phyloP scores from a whole-genome alignment of 2,888 invertebrate genomes.

The Scaptomyza tumidula region DNA sequence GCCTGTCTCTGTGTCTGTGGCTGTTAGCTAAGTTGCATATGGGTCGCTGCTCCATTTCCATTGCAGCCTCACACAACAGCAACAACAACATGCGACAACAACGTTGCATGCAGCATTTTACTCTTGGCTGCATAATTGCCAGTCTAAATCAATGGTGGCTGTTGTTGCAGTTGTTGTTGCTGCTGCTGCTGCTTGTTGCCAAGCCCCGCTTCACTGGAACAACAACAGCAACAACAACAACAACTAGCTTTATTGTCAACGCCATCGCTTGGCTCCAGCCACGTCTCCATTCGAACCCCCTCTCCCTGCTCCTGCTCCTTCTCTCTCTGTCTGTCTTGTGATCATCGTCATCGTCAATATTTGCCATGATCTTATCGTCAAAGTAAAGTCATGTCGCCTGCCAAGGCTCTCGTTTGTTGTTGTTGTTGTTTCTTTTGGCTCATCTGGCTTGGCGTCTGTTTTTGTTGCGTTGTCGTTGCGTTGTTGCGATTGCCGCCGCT shows the following conservation, averaged over 20 bases:
- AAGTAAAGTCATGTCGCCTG: slow-evolving; percentile 75
- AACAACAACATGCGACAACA: slow-evolving; percentile 36
- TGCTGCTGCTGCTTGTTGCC: slow-evolving; percentile 41
- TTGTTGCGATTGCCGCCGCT: slow-evolving; percentile 40
- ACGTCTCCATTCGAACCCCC: slow-evolving; percentile 16
- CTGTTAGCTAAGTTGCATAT: slow-evolving; percentile 52
- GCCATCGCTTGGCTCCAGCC: slow-evolving; percentile 51
- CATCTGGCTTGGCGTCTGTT: slow-evolving; percentile 31
- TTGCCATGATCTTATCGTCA: slow-evolving; percentile 80
- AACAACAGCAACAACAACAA: slow-evolving; percentile 11
- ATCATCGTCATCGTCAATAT: slow-evolving; percentile 67
- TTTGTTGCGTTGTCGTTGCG: slow-evolving; percentile 3
- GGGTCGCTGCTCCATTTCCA: slow-evolving; percentile 71
- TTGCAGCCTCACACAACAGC: slow-evolving; percentile 46
- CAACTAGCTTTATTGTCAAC: slow-evolving; percentile 51
- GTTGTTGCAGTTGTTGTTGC: slow-evolving; percentile 29
- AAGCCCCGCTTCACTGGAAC: slow-evolving; percentile 32
- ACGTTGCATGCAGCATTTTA: slow-evolving; percentile 13
- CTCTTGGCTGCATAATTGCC: slow-evolving; percentile 71
- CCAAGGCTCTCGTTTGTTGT: slow-evolving; percentile 56
- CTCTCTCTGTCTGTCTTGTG: slow-evolving; percentile 9
- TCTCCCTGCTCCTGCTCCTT: slow-evolving; percentile 16
- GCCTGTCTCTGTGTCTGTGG: slow-evolving; percentile 3
- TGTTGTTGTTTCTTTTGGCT: slow-evolving; percentile 20
- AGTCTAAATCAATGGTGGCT: slow-evolving; percentile 76